Percentiles rank a stretch among this genome's conserved stretches.
These are phyloP conservation scores for Euzophera pinguis DNA, from an alignment of 2,888 invertebrate species.

Conservation along the genomic window DNA sequence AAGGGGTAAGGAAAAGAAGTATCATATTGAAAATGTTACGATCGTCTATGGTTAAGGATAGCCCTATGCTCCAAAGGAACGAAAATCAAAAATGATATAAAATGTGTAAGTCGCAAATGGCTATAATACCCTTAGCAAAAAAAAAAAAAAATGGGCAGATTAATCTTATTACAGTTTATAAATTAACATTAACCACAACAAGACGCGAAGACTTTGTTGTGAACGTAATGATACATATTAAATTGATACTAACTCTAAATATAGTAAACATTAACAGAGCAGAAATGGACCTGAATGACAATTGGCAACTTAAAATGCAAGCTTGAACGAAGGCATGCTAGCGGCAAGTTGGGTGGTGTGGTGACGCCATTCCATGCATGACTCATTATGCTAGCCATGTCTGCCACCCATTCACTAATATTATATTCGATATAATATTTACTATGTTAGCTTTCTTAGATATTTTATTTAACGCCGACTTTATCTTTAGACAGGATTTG, in stretches of 20 bases:
- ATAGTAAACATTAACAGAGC: slow-evolving; percentile 10
- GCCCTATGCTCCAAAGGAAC: too few species aligned
- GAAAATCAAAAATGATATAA: too few species aligned
- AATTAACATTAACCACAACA: too few species aligned
- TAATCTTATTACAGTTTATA: too few species aligned
- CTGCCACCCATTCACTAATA: slow-evolving; percentile 35
- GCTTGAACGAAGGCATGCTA: not conserved
- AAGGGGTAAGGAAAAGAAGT: too few species aligned
- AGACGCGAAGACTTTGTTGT: too few species aligned
- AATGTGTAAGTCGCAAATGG: too few species aligned
- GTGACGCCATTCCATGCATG: slow-evolving; percentile 45
- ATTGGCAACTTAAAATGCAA: slow-evolving; percentile 10
- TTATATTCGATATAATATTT: slow-evolving; percentile 15
- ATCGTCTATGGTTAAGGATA: too few species aligned
- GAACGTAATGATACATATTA: too few species aligned
- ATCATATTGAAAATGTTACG: too few species aligned
- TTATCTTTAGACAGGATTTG: not conserved
- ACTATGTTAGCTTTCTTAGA: slow-evolving; percentile 16
- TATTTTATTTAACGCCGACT: not conserved
- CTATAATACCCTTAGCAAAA: too few species aligned
- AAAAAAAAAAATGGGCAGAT: too few species aligned
- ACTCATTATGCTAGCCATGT: slow-evolving; percentile 36
- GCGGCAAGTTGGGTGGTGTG: slow-evolving; percentile 11
- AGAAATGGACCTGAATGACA: not conserved
- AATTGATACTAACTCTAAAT: not conserved